Conservation (phyloP, 2,888 invertebrate genomes). For the Cheilosia pagana region DNA sequence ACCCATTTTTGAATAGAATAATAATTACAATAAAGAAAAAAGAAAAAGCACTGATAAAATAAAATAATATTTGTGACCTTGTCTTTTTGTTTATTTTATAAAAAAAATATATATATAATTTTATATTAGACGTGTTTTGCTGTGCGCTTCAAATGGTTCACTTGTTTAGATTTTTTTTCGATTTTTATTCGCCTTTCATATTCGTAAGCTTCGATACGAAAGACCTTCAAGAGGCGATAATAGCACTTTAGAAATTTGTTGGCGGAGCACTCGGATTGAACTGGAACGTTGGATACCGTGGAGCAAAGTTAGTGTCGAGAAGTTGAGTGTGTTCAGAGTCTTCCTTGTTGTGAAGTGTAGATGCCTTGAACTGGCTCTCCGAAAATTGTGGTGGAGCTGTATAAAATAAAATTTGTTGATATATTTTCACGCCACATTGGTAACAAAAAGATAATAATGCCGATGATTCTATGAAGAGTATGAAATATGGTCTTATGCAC, state of each 20-base stretch:
- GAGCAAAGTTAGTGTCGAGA: conserved; percentile 84
- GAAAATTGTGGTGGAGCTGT: conserved; percentile 88
- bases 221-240: conserved; percentile 15
- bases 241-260: conserved; percentile 77
- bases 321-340: conserved; percentile 86
- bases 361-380: conserved; percentile 86
- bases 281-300: conserved; percentile 86
- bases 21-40: conserved; percentile 28
- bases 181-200: conserved; percentile 1
- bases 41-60: conserved; percentile 49
- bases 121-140: conserved; percentile 40
- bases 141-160: conserved; percentile 57
- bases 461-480: not conserved
- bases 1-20: conserved; percentile 56
- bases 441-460: not conserved
- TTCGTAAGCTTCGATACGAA: conserved; percentile 13
- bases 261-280: conserved; percentile 85
- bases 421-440: too few relatives aligned
- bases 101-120: conserved; percentile 40
- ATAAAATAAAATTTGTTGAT: not conserved
- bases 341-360: conserved; percentile 86
- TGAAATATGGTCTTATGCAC: not conserved
- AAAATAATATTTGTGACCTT: conserved; percentile 39
- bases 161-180: conserved; percentile 31
- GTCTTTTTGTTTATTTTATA: conserved; percentile 54